Evolutionary conservation across 2,888 invertebrate genomes (phyloP).

Genomic region (Mimachlamys varia): DNA sequence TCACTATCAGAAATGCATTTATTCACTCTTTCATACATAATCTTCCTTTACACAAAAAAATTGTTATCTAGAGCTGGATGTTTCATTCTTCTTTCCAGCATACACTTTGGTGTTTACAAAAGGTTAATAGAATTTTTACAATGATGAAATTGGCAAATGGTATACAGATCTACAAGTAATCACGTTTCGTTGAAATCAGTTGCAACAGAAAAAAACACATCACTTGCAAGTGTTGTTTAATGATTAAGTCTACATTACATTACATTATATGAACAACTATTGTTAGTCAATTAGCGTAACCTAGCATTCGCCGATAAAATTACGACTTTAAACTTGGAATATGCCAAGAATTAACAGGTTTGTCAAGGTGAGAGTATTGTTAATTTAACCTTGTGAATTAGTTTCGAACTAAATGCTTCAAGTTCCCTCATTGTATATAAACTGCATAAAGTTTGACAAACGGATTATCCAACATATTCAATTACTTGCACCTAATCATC

Average conservation of each 20-base stretch:
- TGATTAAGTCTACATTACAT: neutral
- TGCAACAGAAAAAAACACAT: neutral
- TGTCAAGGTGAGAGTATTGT: neutral
- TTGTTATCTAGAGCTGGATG: neutral
- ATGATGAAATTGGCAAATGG: neutral
- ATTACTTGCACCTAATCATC: neutral
- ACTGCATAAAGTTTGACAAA: slow-evolving; percentile 4
- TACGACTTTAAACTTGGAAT: neutral
- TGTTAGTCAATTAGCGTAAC: neutral
- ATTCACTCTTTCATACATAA: neutral
- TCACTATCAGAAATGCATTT: neutral
- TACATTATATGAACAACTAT: neutral
- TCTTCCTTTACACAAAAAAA: neutral
- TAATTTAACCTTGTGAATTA: neutral
- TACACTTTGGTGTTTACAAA: neutral
- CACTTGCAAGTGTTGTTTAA: neutral
- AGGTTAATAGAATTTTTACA: neutral
- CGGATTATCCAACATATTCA: neutral
- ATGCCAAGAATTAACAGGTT: neutral
- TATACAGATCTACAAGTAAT: neutral
- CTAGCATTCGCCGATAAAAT: neutral
- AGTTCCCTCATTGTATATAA: neutral
- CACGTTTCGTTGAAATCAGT: slow-evolving; percentile 2
- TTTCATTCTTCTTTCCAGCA: neutral
- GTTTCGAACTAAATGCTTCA: neutral